These are phyloP conservation scores for Gouania willdenowi DNA, from an alignment of 2,797 vertebrate species.

Conservation along the genomic window DNA sequence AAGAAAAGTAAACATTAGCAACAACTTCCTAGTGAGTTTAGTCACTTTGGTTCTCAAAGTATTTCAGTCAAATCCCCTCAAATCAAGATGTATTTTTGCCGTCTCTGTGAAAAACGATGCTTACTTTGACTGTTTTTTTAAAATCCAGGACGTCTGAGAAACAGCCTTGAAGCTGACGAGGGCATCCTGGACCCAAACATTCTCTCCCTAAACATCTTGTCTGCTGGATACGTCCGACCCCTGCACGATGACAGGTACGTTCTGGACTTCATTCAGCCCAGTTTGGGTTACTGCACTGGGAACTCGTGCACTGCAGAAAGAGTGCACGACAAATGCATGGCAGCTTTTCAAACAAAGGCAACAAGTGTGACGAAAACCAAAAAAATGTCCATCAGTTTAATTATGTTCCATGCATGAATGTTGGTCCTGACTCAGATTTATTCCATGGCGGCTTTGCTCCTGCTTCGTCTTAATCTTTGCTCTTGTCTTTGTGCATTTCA, in stretches of 20 bases:
- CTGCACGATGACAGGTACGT: conserved; percentile 91
- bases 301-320: conserved; percentile 20
- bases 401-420: conserved; percentile 19
- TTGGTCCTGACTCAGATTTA: conserved; percentile 17
- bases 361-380: too few species aligned
- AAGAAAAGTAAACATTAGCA: too few species aligned
- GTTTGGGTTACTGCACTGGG: conserved; percentile 1
- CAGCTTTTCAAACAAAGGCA: neutral
- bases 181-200: conserved; percentile 94
- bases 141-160: conserved; percentile 92
- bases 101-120: neutral
- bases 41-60: too few species aligned
- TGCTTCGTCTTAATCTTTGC: conserved; percentile 56
- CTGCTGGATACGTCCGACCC: conserved; percentile 84
- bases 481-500: conserved; percentile 40
- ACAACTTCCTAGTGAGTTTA: too few species aligned
- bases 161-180: conserved; percentile 90
- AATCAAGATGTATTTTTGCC: too few species aligned
- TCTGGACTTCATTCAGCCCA: neutral
- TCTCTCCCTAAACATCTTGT: conserved; percentile 93
- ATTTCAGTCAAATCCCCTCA: too few species aligned
- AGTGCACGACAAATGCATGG: conserved; percentile 36
- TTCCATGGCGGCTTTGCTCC: conserved; percentile 51
- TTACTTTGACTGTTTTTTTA: conserved; percentile 6
- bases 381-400: neutral